Evolutionary conservation across 2,113 vertebrate species (phyloP).

Genomic region (Petromus typicus): DNA sequence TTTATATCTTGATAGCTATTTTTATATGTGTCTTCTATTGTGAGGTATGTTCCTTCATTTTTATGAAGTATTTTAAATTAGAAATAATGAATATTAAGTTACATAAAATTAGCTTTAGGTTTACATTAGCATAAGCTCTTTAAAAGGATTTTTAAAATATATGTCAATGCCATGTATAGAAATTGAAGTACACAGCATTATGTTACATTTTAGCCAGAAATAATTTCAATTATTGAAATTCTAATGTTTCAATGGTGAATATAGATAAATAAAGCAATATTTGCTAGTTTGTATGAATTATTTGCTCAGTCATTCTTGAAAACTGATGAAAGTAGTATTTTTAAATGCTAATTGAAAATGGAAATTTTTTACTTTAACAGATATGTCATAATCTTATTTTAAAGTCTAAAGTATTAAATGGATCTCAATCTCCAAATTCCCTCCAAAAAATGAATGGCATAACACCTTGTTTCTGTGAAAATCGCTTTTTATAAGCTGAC

Average conservation of each 20-base stretch:
- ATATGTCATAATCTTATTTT: constrained; percentile 22
- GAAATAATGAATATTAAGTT: constrained; percentile 43
- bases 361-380: constrained; percentile 4
- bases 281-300: background rate
- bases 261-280: background rate
- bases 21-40: background rate
- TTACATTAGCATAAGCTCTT: background rate
- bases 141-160: background rate
- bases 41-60: background rate
- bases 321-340: constrained; percentile 49
- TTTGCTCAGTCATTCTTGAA: background rate
- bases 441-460: constrained; percentile 20
- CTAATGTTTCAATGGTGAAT: background rate
- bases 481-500: constrained; percentile 43
- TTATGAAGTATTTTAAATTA: background rate
- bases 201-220: background rate
- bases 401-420: background rate
- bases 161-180: background rate
- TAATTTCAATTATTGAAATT: constrained; percentile 18
- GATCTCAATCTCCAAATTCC: constrained; percentile 32
- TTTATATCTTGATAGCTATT: constrained; percentile 27
- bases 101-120: constrained; percentile 9
- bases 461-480: constrained; percentile 19
- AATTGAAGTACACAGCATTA: background rate
- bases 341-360: constrained; percentile 37